Base-by-base conservation (phyloP, 2,797 vertebrate genomes). In the Tragopan temminckii region DNA sequence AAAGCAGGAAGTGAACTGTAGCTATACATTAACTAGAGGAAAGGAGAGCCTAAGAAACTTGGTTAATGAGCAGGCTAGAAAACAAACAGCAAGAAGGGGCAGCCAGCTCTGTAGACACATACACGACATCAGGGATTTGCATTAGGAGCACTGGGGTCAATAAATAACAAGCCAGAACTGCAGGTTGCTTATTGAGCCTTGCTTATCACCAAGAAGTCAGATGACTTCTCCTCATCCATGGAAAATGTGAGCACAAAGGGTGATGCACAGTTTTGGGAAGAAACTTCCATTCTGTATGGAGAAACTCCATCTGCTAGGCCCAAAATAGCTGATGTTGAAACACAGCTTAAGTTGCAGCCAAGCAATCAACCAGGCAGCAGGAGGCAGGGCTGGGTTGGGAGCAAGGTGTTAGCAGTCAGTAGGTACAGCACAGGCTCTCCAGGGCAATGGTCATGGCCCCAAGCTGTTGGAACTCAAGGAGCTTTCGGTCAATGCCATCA, bases 171-270 rank as follows among this genome's bases (percentile, higher is more conserved):
- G 33, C 29, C 68, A 57, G 55, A 75, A 14, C 45, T 69, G 42
- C 75, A 74, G 17, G 42, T 85, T 87, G 35, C 50, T 92, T 52
- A 19, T 33, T 5, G 69, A 89, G 57, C 67, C 61, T 71, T 94
- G 63, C 93, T 95, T 96, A 87, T 80, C 75, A 83, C 59, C 80
- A 64, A 90, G 89, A 61, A 91, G 82, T 95, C 91, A 97, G 92
- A 48, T 94, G 96, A 95, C 91, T 96, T 92, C 79, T 93, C 83
- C 81, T 96, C 89, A 92, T 69, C 58, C 85, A 70, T 31, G 95
- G 95, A 97, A 97, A 97, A 96, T 94, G 46, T 92, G 93, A 93
- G 82, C 45, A 72, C 62, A 50, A 63, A 72, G 29, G 53, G 67
- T 74, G 92, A 75, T 76, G 80, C 72, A 46, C 75, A 90, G 17